Base-by-base conservation (phyloP, 2,888 invertebrate species). In the Patella pellucida region DNA sequence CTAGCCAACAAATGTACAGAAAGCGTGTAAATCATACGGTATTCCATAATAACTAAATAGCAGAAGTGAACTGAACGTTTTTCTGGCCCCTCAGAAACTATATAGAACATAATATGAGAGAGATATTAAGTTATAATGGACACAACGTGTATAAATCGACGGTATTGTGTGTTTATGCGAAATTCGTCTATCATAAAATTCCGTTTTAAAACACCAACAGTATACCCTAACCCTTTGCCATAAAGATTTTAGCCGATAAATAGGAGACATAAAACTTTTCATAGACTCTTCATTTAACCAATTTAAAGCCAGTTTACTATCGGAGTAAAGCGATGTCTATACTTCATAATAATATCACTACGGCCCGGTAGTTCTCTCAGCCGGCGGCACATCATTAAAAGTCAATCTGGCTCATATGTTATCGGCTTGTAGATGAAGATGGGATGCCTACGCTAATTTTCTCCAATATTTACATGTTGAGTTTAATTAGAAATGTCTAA, bases 241-340 rank as follows among this genome's bases (percentile, higher is more conserved):
- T 76, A 76, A 76, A 76, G 76, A 76, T 76, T 72, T 72, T 56
- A 68, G 69, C 68, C 69, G 76, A 76, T 76, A 76, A 76, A 72
- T 70, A 71, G n/a, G 56, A 41, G 72, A 76, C 76, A 76, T 76
- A 76, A 76, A 76, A 69, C 31, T 67, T 52, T 72, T 72, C 52
- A 72, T 76, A 54, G 72, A 50, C 70, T 62, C 23, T 62, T 74
- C 70, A 74, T 74, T 74, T 74, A 68, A 54, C 31, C 73, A 73
- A 73, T 68, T 73, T 73, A 68, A 73, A 73, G 68, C 52, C 68
- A 73, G 73, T 73, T 68, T 62, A 62, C 62, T 62, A 62, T 62
- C 62, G 68, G 62, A 62, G 62, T 62, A 19, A 62, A 62, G 23
- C 62, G 19, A 62, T 62, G 62, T 62, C 62, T 62, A 62, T 23